Evolutionary conservation across 2,888 invertebrate species (phyloP), one percentile per base, ranked within the genome.

Genomic region (Cataglyphis albicans): DNA sequence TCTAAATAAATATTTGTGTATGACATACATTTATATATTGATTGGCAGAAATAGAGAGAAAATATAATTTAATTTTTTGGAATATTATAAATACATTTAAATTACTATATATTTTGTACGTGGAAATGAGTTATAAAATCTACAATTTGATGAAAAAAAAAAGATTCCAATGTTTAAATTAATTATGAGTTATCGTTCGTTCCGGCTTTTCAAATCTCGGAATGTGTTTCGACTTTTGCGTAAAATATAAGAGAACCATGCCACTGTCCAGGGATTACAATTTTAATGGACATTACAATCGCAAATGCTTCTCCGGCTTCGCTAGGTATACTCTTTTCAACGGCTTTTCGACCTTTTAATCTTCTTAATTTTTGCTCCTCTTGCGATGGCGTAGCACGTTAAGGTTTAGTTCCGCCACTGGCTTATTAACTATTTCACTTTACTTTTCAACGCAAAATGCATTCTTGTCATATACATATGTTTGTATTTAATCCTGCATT

Each of bases 391-490:
- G 78, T 72, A 61, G 61, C 68, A 75, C 61, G 57, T 72, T 83
- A 52, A 84, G 70, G 84, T 67, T 86, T 80, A 80, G 78, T 86
- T 81, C 81, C 72, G 63, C 84, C 29, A 80, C 65, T 65, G 75
- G 86, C 76, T 87, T 87, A 84, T 68, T 78, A 78, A 87, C 81
- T 82, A 73, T 86, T 86, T 80, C 18, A 80, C 59, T 82, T 57
- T 74, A 65, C 67, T 38, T 80, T 80, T 70, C 48, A 86, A 84
- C 76, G 70, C 76, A 76, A 87, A 86, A 85, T 65, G 61, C 73
- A 70, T 63, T 63, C 57, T 55, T 80, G 78, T 59, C 70, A 59
- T 59, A 70, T 44, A 59, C 44, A 70, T 44, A 70, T 44, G 59
- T 80, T 78, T 59, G 41, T 63, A 68, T 70, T 80, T 80, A 80